Base-by-base conservation (phyloP, 30 jellyfish, hydroid and myxozoan genomes). In the Clytia hemisphaerica region DNA sequence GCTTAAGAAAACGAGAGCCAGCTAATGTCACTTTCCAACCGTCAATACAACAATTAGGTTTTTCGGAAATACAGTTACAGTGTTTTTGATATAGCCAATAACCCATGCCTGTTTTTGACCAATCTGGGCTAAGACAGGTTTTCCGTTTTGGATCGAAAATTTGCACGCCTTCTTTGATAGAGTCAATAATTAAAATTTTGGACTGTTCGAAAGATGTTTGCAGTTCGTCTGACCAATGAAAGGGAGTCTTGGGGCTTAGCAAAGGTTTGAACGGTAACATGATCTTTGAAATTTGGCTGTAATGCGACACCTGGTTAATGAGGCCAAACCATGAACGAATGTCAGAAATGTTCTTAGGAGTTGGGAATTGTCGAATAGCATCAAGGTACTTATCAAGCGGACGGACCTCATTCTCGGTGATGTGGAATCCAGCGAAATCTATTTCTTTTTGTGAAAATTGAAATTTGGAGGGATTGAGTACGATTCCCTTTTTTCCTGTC, bases 91-190 rank as follows among this genome's bases (percentile, higher is more conserved):
- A 37, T 27, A 70, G 33, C 81, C 82, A 70, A 38, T 30, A 70
- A 12, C 82, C 82, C 30, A 47, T 53, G 44, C 81, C 82, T 3
- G 77, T 26, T 37, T 70, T 70, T 14, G 82, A 70, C 77, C 78
- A 30, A 51, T 70, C 60, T 21, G 82, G 37, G 30, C 42, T 55
- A 4, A 55, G 40, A 55, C 69, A 55, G 69, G 69, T 55, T 19
- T 15, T 36, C 40, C 69, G 53, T 25, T 3, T 6, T 25, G 53
- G 37, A 37, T 70, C 78, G 37, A 47, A 53, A 14, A 70, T 66
- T 12, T 69, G 16, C 21, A 47, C 78, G 18, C 78, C 78, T 61
- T 70, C 73, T 30, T 47, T 3, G 40, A 47, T 70, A 31, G 61
- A 37, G 25, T 37, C 40, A 12, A 58, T 25, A 21, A 54, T 24